A percentile compares a stretch with the other conserved stretches of the same genome.
Evolutionary conservation across 2,888 invertebrate species (phyloP).

Genomic region (Sycophila texana): DNA sequence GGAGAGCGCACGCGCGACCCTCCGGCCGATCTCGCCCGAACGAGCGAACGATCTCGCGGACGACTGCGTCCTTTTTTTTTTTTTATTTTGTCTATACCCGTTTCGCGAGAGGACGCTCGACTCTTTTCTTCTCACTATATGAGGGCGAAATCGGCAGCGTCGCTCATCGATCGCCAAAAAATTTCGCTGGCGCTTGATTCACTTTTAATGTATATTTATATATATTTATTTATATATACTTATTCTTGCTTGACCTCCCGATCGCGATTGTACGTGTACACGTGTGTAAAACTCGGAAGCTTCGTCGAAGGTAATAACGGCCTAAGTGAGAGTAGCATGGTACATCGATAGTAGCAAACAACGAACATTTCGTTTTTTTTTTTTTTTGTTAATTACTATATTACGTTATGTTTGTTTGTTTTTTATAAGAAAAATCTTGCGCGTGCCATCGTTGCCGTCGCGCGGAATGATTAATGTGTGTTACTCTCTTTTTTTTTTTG

Average conservation of each 20-base stretch:
- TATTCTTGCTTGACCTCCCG: neutral
- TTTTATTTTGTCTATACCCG: no score
- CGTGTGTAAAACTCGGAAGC: slow-evolving; percentile 32
- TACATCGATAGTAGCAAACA: slow-evolving; percentile 29
- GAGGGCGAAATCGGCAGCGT: slow-evolving; percentile 10
- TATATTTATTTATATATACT: no score
- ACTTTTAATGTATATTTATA: no score
- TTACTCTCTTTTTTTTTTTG: no score
- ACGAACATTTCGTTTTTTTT: slow-evolving; percentile 14
- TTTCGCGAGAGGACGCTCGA: slow-evolving; percentile 4
- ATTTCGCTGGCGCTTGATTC: neutral
- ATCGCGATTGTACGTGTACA: neutral
- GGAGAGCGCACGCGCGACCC: no score
- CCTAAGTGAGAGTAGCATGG: slow-evolving; percentile 25
- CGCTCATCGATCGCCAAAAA: neutral
- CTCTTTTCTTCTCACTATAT: neutral
- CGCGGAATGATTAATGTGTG: neutral
- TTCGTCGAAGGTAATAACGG: slow-evolving; percentile 28
- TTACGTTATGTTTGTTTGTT: no score
- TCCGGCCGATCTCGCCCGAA: no score
- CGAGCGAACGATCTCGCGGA: no score
- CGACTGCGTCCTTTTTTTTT: no score
- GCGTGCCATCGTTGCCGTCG: neutral
- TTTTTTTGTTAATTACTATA: neutral
- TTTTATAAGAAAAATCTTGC: no score